Percentiles rank a stretch among this genome's conserved stretches.
Evolutionary conservation across 2,888 invertebrate species (phyloP).

Genomic region (Ecliptopera silaceata): DNA sequence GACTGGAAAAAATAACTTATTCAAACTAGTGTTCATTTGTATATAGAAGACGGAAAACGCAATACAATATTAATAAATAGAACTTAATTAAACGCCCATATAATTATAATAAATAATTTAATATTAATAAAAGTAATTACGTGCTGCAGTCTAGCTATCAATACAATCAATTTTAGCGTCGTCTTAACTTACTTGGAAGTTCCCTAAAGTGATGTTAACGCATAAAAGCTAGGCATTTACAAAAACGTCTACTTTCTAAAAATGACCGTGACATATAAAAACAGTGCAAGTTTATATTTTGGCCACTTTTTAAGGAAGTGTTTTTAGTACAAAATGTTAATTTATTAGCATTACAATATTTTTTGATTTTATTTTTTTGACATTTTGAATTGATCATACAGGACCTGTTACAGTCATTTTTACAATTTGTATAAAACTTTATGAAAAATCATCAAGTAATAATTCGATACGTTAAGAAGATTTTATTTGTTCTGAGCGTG

Average conservation of each 20-base stretch:
- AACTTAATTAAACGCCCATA: conserved; percentile 15
- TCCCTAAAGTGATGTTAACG: conserved; percentile 2
- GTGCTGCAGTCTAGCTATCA: conserved; percentile 8
- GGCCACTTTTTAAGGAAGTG: conserved; percentile 36
- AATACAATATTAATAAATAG: conserved; percentile 21
- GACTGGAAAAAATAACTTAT: background rate
- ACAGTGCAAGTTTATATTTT: conserved; percentile 32
- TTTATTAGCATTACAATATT: background rate
- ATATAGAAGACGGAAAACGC: conserved; percentile 16
- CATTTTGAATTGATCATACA: too few species aligned
- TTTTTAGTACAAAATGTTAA: background rate
- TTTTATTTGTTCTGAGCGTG: too few species aligned
- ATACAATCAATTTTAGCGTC: conserved; percentile 5
- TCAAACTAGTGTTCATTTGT: background rate
- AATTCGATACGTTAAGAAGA: too few species aligned
- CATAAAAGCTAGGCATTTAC: conserved; percentile 30
- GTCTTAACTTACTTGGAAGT: conserved; percentile 24
- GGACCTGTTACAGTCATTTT: too few species aligned
- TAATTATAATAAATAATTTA: conserved; percentile 36
- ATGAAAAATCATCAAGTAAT: too few species aligned
- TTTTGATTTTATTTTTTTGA: too few species aligned
- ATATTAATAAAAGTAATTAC: background rate
- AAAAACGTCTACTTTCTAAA: conserved; percentile 29
- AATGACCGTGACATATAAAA: conserved; percentile 34
- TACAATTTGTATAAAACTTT: too few species aligned